These are phyloP conservation scores for Atta cephalotes DNA, from an alignment of 1,140 invertebrate genomes.

Conservation along the genomic window DNA sequence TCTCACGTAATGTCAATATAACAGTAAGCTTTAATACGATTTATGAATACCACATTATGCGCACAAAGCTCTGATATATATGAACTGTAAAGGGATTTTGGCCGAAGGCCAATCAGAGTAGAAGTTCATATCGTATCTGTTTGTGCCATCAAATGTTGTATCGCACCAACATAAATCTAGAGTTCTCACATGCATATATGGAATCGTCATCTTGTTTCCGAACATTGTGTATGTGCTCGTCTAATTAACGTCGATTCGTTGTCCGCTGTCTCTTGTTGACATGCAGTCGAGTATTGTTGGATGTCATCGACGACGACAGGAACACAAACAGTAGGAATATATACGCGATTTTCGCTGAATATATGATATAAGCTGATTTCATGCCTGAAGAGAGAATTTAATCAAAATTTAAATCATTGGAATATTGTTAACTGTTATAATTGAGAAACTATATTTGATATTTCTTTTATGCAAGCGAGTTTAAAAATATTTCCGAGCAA, in stretches of 20 bases:
- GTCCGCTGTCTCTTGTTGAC: slow-evolving; percentile 37
- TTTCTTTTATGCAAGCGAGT: background rate
- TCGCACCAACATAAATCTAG: slow-evolving; percentile 27
- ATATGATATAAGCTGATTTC: background rate
- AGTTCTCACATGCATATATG: slow-evolving; percentile 18
- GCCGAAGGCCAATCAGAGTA: slow-evolving; percentile 23
- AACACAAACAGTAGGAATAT: slow-evolving; percentile 10
- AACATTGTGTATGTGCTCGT: background rate
- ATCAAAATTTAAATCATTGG: background rate
- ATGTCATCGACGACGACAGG: slow-evolving; percentile 9
- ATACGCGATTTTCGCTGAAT: background rate
- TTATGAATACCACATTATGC: slow-evolving; percentile 4
- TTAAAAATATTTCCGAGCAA: background rate
- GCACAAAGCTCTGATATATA: slow-evolving; percentile 21
- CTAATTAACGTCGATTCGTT: slow-evolving; percentile 58
- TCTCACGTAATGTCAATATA: background rate
- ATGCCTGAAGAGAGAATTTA: background rate
- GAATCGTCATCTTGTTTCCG: slow-evolving; percentile 52
- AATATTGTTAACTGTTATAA: background rate
- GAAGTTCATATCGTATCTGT: slow-evolving; percentile 24
- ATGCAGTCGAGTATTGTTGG: slow-evolving; percentile 34
- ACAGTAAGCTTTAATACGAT: slow-evolving; percentile 24
- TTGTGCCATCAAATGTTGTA: slow-evolving; percentile 44
- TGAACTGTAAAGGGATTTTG: slow-evolving; percentile 24
- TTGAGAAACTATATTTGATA: background rate